A percentile compares a stretch with the other conserved stretches of the same genome.
These are phyloP conservation scores for Chrysemys picta DNA, from an alignment of 2,113 vertebrate species.

Conservation along the genomic window DNA sequence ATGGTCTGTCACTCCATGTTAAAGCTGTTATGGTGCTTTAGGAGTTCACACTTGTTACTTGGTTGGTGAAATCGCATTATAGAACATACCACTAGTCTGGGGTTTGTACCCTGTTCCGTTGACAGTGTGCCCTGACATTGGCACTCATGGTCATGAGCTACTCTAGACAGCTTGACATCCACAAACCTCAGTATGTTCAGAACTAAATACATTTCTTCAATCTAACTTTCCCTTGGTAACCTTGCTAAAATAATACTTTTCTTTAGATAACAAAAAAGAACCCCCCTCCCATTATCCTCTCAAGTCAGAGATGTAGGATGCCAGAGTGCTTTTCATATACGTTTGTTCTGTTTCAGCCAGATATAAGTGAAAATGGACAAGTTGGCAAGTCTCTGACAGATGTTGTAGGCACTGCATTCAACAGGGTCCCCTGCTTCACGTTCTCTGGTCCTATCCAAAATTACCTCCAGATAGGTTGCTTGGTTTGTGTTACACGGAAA, in stretches of 20 bases:
- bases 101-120: neutral
- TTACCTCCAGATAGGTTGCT: accelerated
- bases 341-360: neutral
- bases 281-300: neutral
- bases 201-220: neutral
- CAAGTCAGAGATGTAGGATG: neutral
- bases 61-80: neutral
- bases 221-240: neutral
- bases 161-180: neutral
- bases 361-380: neutral
- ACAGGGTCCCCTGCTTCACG: neutral
- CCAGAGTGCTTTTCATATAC: neutral
- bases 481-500: neutral
- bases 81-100: neutral
- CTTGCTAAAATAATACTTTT: neutral
- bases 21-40: neutral
- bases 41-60: neutral
- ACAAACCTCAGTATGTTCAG: neutral
- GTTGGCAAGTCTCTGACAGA: neutral
- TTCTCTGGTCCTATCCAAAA: neutral
- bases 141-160: neutral
- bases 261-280: neutral
- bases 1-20: neutral
- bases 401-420: neutral
- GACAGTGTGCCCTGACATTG: neutral